These are phyloP conservation scores for Austrolebias charrua DNA, from an alignment of 2,797 vertebrate genomes.

Conservation along the genomic window DNA sequence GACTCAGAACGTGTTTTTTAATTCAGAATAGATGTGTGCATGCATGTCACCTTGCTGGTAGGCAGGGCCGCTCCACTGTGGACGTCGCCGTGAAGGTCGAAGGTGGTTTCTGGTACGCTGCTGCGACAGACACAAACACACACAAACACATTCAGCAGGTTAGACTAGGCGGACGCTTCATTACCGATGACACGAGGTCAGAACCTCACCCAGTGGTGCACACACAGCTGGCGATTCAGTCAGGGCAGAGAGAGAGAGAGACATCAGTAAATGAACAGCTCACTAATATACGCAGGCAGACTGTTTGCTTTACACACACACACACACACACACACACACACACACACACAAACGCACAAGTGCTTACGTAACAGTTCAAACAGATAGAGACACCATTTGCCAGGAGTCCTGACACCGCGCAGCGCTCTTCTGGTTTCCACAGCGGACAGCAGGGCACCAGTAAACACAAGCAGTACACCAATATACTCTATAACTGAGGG, in stretches of 20 bases:
- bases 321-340: constrained; percentile 31
- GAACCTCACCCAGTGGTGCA: constrained; percentile 38
- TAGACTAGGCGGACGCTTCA: constrained; percentile 35
- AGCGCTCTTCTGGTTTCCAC: too few relatives aligned
- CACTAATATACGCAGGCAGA: constrained; percentile 34
- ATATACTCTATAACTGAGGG: too few relatives aligned
- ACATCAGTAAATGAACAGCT: constrained; percentile 29
- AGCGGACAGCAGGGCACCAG: constrained; percentile 18
- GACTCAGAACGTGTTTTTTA: background rate
- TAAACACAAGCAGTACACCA: too few relatives aligned
- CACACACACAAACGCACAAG: too few relatives aligned
- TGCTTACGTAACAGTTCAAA: constrained; percentile 41
- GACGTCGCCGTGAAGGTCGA: constrained; percentile 93
- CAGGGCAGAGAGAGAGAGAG: constrained; percentile 28
- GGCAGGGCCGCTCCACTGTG: constrained; percentile 87
- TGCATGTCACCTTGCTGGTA: constrained; percentile 87
- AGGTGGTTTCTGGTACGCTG: constrained; percentile 90
- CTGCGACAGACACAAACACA: constrained; percentile 63
- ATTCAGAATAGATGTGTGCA: background rate
- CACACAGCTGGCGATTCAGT: constrained; percentile 14
- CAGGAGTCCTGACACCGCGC: constrained; percentile 12
- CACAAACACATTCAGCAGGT: constrained; percentile 38
- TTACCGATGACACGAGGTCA: constrained; percentile 32
- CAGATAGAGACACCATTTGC: constrained; percentile 19
- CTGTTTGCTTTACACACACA: constrained; percentile 21